Evolutionary conservation across 2,888 invertebrate genomes (phyloP).

Genomic region (Drosophila tripunctata): DNA sequence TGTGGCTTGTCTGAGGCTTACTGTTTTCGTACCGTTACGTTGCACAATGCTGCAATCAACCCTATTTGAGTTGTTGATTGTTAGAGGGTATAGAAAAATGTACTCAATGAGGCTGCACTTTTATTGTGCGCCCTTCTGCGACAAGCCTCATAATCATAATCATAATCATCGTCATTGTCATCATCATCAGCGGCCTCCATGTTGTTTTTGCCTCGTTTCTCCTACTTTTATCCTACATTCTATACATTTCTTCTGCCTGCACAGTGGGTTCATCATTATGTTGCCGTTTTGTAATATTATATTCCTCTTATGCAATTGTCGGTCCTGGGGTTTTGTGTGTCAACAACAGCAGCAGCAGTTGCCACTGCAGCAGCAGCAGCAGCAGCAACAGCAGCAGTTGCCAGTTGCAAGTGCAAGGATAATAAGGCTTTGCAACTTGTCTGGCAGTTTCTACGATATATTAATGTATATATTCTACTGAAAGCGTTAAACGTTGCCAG

Average conservation of each 20-base stretch:
- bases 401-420: slow-evolving; percentile 47
- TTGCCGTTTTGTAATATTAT: slow-evolving; percentile 27
- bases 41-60: background rate
- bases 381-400: slow-evolving; percentile 18
- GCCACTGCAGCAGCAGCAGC: slow-evolving; percentile 11
- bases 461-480: background rate
- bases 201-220: background rate
- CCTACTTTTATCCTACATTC: no score
- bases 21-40: background rate
- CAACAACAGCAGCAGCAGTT: slow-evolving; percentile 38
- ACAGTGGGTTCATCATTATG: slow-evolving; percentile 22
- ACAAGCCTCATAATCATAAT: slow-evolving; percentile 49
- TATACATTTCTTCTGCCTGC: background rate
- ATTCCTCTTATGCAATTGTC: slow-evolving; percentile 44
- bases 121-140: slow-evolving; percentile 46
- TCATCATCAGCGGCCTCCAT: slow-evolving; percentile 30
- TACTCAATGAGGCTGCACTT: slow-evolving; percentile 52
- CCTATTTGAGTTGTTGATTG: background rate
- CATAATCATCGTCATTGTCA: slow-evolving; percentile 31
- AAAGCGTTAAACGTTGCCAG: slow-evolving; percentile 11
- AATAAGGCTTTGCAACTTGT: slow-evolving; percentile 30
- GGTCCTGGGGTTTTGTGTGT: slow-evolving; percentile 42
- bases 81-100: slow-evolving; percentile 16
- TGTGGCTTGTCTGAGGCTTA: no score
- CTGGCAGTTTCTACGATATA: slow-evolving; percentile 31